Evolutionary conservation across 1,140 invertebrate species (phyloP), one percentile per base, ranked within the genome.

Genomic region (Coboldia fuscipes): DNA sequence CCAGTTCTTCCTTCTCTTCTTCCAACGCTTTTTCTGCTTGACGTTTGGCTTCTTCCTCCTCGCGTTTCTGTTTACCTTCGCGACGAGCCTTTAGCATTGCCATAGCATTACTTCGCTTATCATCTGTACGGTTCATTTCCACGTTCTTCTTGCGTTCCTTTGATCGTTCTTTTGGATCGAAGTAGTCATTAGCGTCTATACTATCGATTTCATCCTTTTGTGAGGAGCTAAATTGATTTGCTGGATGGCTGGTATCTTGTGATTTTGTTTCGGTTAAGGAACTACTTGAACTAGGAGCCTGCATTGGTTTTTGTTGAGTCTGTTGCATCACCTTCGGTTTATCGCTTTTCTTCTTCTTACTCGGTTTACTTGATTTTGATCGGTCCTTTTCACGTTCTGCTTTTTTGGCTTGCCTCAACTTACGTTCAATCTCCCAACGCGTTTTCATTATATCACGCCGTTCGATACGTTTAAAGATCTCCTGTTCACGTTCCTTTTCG

Each of bases 401-500:
- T 38, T 86, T 84, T 35, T 78, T 80, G 0, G 81, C 84, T 42
- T 86, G 62, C 30, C 82, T 66, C 6, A 97, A 54, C 52, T 97
- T 97, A 38, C 90, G 79, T 47, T 97, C 85, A 36, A 97, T 97
- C 55, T 96, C 90, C 73, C 93, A 96, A 48, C 89, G 36, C 4
- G 82, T 93, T 51, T 85, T 85, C 66, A 94, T 75, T 0, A 83
- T 69, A 61, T 94, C 86, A 46, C 92, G 62, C 48, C 86, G 75
- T 56, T 97, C 92, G 32, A 92, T 86, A 34, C 92, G 68, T 52
- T 94, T 93, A 51, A 88, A 97, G 45, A 97, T 80, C 59, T 96
- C 90, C 42, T 93, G 86, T 58, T 97, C 92, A 37, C 92, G 62
- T 54, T 97, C 92, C 48, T 92, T 94, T 49, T 97, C 92, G 0